phyloP scores from a whole-genome alignment of 1,140 invertebrate species.

The Harpegnathos saltator region DNA sequence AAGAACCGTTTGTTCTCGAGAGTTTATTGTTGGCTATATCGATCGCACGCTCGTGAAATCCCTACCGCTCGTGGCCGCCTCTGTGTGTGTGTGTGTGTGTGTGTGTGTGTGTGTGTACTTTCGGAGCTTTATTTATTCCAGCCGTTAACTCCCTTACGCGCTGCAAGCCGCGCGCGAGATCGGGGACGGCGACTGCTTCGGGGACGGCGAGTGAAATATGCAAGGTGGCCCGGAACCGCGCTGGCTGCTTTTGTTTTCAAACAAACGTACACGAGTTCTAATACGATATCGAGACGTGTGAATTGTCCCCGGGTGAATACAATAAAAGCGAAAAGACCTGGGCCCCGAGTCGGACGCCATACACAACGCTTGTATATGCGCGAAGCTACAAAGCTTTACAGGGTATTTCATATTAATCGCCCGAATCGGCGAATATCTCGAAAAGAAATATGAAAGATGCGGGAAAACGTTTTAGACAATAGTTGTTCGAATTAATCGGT shows the following conservation, averaged over 20 bases:
- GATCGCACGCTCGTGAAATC: conserved; percentile 27
- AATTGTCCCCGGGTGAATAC: too few species aligned
- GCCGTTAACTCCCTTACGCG: conserved; percentile 36
- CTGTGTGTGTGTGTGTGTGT: not conserved
- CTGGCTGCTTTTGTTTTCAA: not conserved
- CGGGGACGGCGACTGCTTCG: not conserved
- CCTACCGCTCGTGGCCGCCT: not conserved
- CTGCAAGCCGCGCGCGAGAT: not conserved
- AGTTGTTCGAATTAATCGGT: too few species aligned
- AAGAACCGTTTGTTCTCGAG: conserved; percentile 47
- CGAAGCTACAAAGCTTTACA: too few species aligned
- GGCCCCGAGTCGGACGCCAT: too few species aligned
- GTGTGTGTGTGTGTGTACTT: not conserved
- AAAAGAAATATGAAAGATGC: too few species aligned
- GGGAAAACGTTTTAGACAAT: too few species aligned
- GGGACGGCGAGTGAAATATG: conserved; percentile 11
- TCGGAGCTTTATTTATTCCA: conserved; percentile 43
- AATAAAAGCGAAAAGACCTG: too few species aligned
- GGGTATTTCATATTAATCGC: too few species aligned
- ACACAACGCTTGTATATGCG: too few species aligned
- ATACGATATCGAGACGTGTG: too few species aligned
- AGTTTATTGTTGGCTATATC: conserved; percentile 34
- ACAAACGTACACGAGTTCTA: too few species aligned
- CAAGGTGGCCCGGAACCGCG: conserved; percentile 2
- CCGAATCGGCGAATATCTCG: too few species aligned